Evolutionary conservation across 1,140 invertebrate genomes (phyloP), one percentile per base, ranked within the genome.

Genomic region (Camponotus vicinus): DNA sequence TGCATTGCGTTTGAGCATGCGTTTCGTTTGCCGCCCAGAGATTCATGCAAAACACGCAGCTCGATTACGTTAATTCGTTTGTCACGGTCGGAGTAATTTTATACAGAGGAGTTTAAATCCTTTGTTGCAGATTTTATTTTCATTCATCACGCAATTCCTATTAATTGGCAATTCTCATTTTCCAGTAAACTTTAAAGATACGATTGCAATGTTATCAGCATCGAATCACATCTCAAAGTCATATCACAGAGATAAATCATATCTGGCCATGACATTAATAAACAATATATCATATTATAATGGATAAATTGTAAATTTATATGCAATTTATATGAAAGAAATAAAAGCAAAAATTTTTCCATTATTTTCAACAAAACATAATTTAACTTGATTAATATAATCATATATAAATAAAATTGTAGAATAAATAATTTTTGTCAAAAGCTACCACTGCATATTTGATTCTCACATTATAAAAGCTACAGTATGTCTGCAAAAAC

Each of bases 211-310:
- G 11, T 42, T 59, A 80, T 80, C 34, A 80, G 57, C 34, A 37
- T 27, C n/a, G 18, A 82, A 59, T 82, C 11, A 21, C 40, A 82
- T 86, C 86, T 66, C 37, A 42, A 57, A 70, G 13, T 40, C 11
- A 67, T 49, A 8, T 57, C 18, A 52, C 13, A 52, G 2, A 32
- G 49, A 61, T 42, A 82, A 71, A 70, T 71, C 34, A 59, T 40
- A 59, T 71, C 15, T 45, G 71, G 1, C 32, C 11, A 42, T n/a
- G 11, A 55, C 18, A 8, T 13, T 49, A 79, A 34, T 70, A 1
- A 45, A 73, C 8, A 69, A 79, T 9, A 70, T n/a, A 59, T 34
- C 45, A 34, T 61, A 18, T 52, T 52, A 18, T 7, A 21, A 32
- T 40, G 2, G 15, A 32, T 63, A 42, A 32, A 73, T 73, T 37